phyloP scores from a whole-genome alignment of 2,888 invertebrate species.

The Drosophila diplacantha region DNA sequence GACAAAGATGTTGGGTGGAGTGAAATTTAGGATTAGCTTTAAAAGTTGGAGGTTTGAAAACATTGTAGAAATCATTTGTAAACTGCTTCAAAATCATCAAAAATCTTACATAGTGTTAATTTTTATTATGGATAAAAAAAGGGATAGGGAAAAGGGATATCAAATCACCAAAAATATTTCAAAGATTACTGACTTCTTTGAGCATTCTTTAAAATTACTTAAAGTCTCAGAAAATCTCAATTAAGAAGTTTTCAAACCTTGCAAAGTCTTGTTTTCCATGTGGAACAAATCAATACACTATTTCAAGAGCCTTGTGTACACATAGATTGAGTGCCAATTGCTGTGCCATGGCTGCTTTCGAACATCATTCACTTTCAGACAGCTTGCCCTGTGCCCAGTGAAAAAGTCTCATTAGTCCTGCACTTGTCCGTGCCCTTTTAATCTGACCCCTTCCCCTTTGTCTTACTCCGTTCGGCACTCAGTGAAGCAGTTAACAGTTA shows the following conservation, averaged over 20 bases:
- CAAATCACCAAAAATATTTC: too few species aligned
- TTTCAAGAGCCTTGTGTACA: background rate
- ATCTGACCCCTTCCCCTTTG: background rate
- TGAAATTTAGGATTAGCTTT: background rate
- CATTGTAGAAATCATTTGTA: too few species aligned
- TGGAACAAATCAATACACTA: background rate
- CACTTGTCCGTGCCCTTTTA: slow-evolving; percentile 12
- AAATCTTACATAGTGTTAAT: too few species aligned
- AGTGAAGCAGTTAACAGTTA: slow-evolving; percentile 45
- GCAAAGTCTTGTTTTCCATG: background rate
- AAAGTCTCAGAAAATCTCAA: too few species aligned
- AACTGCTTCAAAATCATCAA: too few species aligned
- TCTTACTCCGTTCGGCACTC: slow-evolving; percentile 10
- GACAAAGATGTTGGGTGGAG: background rate
- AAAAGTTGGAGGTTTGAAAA: too few species aligned
- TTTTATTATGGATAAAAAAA: too few species aligned
- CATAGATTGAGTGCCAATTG: slow-evolving; percentile 7
- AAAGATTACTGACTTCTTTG: too few species aligned
- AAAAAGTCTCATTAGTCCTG: slow-evolving; percentile 24
- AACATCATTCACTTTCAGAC: slow-evolving; percentile 11
- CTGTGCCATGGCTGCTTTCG: background rate
- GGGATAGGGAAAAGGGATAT: too few species aligned
- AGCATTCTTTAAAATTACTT: too few species aligned
- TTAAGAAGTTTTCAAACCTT: background rate
- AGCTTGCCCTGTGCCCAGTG: slow-evolving; percentile 7